phyloP scores from a whole-genome alignment of 2,888 invertebrate species.

The Odontomyia ornata region DNA sequence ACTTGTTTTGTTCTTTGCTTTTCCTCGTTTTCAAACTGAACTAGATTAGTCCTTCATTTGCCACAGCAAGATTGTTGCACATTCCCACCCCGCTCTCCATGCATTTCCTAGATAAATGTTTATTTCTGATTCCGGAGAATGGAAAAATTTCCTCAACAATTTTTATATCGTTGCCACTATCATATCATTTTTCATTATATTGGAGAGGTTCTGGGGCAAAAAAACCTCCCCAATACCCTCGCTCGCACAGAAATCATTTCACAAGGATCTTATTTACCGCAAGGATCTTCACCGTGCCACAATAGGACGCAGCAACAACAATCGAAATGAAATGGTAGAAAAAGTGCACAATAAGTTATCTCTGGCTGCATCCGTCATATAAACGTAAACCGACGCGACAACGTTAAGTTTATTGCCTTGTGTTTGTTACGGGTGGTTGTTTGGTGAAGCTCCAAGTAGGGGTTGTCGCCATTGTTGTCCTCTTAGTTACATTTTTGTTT shows the following conservation, averaged over 20 bases:
- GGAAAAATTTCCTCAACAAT: not conserved
- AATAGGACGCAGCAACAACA: not conserved
- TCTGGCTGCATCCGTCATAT: slow-evolving; percentile 21
- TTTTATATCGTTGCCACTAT: not conserved
- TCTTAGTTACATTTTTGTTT: not conserved
- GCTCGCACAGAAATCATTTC: not conserved
- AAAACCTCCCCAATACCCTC: not conserved
- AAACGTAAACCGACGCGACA: not conserved
- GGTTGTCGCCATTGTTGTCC: not conserved
- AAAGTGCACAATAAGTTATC: slow-evolving; percentile 23
- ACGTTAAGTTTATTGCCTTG: slow-evolving; percentile 9
- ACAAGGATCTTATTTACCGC: not conserved
- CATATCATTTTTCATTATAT: slow-evolving; percentile 10
- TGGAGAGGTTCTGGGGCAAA: not conserved
- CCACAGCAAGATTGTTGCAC: not conserved
- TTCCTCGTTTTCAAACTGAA: no score
- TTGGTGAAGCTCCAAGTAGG: not conserved
- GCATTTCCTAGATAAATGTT: not conserved
- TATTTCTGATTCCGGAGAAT: not conserved
- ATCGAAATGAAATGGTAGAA: not conserved
- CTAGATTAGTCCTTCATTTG: not conserved
- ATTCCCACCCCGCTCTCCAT: not conserved
- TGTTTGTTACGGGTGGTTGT: not conserved
- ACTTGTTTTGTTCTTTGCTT: not conserved
- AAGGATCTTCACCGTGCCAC: not conserved